Evolutionary conservation across 1,140 invertebrate species (phyloP).

Genomic region (Steinernema feltiae): DNA sequence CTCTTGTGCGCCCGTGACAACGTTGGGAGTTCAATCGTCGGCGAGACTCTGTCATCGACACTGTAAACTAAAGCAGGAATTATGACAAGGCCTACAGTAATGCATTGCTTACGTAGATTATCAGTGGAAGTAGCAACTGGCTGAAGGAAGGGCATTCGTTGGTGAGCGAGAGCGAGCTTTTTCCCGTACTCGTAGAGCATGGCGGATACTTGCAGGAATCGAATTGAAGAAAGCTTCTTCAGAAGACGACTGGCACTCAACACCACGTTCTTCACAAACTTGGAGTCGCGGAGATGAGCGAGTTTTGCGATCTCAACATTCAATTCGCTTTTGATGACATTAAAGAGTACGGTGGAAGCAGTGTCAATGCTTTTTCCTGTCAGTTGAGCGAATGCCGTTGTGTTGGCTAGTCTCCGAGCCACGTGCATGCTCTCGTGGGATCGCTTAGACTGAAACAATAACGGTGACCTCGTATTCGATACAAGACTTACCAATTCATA

Average conservation of each 20-base stretch:
- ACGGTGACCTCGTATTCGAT: not conserved
- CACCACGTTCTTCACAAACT: constrained; percentile 34
- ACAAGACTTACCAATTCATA: not conserved
- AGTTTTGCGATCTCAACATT: not conserved
- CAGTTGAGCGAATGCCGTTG: constrained; percentile 41
- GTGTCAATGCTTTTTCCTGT: not conserved
- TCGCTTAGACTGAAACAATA: not conserved
- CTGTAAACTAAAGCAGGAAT: not conserved
- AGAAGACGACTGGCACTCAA: constrained; percentile 25
- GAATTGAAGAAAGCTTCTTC: constrained; percentile 23
- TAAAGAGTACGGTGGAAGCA: constrained; percentile 25
- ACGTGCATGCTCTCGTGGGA: not conserved
- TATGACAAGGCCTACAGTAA: not conserved
- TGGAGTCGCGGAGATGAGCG: constrained; percentile 20
- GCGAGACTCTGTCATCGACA: not conserved
- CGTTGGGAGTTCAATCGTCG: not conserved
- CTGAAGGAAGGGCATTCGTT: constrained; percentile 17
- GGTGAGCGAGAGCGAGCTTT: constrained; percentile 24
- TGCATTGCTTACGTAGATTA: constrained; percentile 18
- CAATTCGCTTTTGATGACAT: constrained; percentile 8
- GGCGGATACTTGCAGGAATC: constrained; percentile 25
- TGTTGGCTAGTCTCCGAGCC: not conserved
- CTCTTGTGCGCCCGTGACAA: not conserved
- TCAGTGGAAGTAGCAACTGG: constrained; percentile 6
- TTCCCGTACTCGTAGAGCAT: constrained; percentile 32